Evolutionary conservation across 1,140 invertebrate species (phyloP), one percentile per base, ranked within the genome.

Genomic region (Acromyrmex heyeri): DNA sequence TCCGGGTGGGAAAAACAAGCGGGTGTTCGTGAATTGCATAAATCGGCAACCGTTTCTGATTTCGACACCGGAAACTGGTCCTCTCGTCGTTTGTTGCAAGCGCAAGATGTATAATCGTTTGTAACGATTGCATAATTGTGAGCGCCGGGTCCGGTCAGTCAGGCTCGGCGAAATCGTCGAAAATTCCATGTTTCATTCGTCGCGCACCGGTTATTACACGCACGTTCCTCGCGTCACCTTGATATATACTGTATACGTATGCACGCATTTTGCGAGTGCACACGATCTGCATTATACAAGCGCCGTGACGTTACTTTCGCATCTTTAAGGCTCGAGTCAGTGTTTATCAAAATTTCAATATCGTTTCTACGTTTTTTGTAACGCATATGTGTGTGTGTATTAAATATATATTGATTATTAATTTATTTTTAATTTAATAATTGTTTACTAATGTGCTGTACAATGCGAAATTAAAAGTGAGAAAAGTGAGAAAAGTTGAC

Each of bases 21-120:
- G 10, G 1, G 12, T 55, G 21, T 44, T 38, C 10, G 70, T 18
- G 30, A 24, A 73, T 90, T 90, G 85, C 78, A 79, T 87, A 86
- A 89, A 89, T 90, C 27, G 48, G 59, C 30, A 67, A 76, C 21
- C 75, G 72, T 53, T 44, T 70, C n/a, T 34, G 44, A 57, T 90
- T 90, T 87, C 89, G 57, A 88, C 87, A 90, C 87, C 87, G 90
- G 89, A 90, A 90, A 87, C 81, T 75, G 59, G 44, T 21, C 76
- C 38, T 75, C 75, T 73, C 44, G 38, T 53, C 44, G 59, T 89
- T 86, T 85, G 67, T 72, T 77, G 50, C 83, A 48, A 24, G 65
- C 50, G n/a, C 76, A 50, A 77, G 55, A 83, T 85, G 83, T 67
- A 44, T 30, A 38, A 24, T 55, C 34, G 38, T n/a, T 86, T 50